Evolutionary conservation across 2,113 vertebrate species (phyloP), one percentile per base, ranked within the genome.

Genomic region (Puntigrus tetrazona): DNA sequence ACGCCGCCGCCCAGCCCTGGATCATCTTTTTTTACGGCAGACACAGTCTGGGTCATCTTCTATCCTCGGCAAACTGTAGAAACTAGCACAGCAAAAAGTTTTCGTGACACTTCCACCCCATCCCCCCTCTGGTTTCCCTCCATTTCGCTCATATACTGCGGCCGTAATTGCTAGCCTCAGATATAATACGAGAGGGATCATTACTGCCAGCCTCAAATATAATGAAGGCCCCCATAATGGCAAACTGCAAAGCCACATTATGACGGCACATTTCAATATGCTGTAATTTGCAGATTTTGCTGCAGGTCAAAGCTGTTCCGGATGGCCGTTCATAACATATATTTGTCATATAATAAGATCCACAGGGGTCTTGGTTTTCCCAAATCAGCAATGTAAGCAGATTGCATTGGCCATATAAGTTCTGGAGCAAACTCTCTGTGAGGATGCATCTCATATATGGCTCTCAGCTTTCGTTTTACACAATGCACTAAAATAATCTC

Each of bases 1-100:
- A 50, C 82, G 86, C 78, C 75, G 63, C 78, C 79, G 47, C 81
- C 84, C 75, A 86, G 83, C 63, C 81, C 84, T 84, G 18, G 18
- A 70, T 63, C 27, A 29, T 81, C 89, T 83, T 81, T 84, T 83
- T 81, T 84, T 59, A 78, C 61, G 41, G 27, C 14, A 70, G 45
- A 45, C 50, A 5, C 10, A 61, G 81, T 22, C 47, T 76, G 59
- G 36, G 34, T 86, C 75, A 79, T 38, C 10, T 36, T 22, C 76
- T 57, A 41, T n/a, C 25, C 86, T 80, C 83, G 85, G 50, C 65
- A 65, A 59, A 83, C 77, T 34, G 38, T 74, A 78, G 1, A 76
- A 86, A 83, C 83, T 77, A 84, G 78, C 70, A 70, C 70, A 57
- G 27, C 41, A 84, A 72, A 74, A 87, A 77, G 69, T 84, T 84